Evolutionary conservation across 2,888 invertebrate genomes (phyloP), one percentile per base, ranked within the genome.

Genomic region (Neocrepidodera transversa): DNA sequence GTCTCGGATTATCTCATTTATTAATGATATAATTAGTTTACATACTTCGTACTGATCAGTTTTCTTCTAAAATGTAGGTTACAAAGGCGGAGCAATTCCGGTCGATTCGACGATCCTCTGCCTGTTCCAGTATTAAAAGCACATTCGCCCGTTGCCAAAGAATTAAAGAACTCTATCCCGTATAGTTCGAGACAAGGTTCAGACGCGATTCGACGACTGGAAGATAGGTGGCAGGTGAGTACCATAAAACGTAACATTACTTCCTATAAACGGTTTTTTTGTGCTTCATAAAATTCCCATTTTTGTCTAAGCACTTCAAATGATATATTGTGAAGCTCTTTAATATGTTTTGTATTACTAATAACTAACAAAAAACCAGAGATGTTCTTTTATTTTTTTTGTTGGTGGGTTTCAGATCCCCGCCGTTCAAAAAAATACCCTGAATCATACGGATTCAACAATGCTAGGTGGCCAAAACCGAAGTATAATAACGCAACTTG

Each of bases 401-500:
- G 30, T 56, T 49, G 48, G 49, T 49, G 51, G 49, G 49, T 67
- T 74, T 55, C 76, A 86, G 80, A 82, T 87, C 57, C 88, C 88
- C 0, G 86, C 81, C 0, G 86, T 87, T n/a, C 87, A 87, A 73
- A 86, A 84, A 75, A 85, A 84, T 74, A 82, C 85, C 60, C 65
- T 85, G 47, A 84, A 82, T 68, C 80, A 81, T 60, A 68, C 71
- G 43, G 75, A 77, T 67, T 68, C 73, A 26, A 26, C 45, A 14
- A 18, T 18, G 8, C 48, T 65, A 2, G 82, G 83, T 42, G 84
- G 84, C 52, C 76, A 75, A 10, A 82, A 81, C 62, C 81, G 79
- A 68, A 80, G 85, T 52, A 86, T 88, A 58, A 70, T 89, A 62
- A 88, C 88, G 0, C 88, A 89, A 72, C 75, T 89, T 30, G 89